phyloP scores from a whole-genome alignment of 2,797 vertebrate genomes.

The Leucoraja ocellata region DNA sequence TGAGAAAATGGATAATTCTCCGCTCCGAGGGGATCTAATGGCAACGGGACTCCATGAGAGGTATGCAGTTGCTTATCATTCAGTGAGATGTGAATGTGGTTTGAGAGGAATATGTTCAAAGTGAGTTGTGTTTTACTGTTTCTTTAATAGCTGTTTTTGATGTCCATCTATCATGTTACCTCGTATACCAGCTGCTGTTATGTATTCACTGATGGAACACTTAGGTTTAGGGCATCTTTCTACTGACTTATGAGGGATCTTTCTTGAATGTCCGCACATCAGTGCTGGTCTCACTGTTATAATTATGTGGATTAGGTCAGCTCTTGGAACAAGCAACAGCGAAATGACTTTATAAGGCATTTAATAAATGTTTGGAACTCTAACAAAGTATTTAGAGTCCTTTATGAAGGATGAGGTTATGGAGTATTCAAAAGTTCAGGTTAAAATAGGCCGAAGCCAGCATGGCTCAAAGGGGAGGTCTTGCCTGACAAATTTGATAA shows the following conservation, averaged over 20 bases:
- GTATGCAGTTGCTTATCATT: conserved; percentile 49
- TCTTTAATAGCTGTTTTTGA: background rate
- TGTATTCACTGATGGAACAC: background rate
- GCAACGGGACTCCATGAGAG: conserved; percentile 71
- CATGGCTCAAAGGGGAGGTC: too few species aligned
- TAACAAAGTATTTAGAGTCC: background rate
- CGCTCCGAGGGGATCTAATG: conserved; percentile 74
- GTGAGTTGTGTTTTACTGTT: background rate
- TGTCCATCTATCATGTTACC: background rate
- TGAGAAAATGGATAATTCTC: conserved; percentile 74
- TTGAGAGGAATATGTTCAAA: background rate
- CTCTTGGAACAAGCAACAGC: background rate
- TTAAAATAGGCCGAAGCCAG: too few species aligned
- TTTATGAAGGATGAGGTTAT: too few species aligned
- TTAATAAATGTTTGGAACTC: background rate
- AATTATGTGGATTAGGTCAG: background rate
- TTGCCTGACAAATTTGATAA: too few species aligned
- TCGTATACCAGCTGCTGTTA: background rate
- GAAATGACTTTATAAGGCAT: background rate
- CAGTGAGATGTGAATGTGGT: background rate
- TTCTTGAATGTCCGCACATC: background rate
- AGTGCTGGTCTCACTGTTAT: background rate
- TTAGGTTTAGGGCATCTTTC: background rate
- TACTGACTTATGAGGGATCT: too few species aligned
- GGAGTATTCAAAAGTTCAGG: too few species aligned